Evolutionary conservation across 2,888 invertebrate genomes (phyloP).

Genomic region (Rotaria magnacalcarata): DNA sequence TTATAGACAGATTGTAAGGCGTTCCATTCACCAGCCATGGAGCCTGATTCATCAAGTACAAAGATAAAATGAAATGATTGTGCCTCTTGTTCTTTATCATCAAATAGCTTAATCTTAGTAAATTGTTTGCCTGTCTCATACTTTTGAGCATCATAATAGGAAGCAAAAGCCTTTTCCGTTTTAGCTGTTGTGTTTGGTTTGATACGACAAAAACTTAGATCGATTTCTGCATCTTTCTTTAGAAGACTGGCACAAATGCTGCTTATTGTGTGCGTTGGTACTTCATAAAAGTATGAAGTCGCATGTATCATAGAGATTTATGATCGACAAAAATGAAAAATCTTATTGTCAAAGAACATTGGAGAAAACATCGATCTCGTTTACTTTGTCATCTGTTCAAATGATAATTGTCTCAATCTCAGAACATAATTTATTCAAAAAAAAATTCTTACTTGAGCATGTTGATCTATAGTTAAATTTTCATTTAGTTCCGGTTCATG

Average conservation of each 20-base stretch:
- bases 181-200: background rate
- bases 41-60: constrained; percentile 18
- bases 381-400: too few relatives aligned
- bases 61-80: constrained; percentile 10
- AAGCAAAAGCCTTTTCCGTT: background rate
- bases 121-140: background rate
- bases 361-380: too few relatives aligned
- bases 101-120: too few relatives aligned
- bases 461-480: background rate
- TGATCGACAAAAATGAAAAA: too few relatives aligned
- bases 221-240: background rate
- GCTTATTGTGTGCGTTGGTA: background rate
- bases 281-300: background rate
- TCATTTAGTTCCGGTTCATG: background rate
- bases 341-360: too few relatives aligned
- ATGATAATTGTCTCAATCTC: too few relatives aligned
- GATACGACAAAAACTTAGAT: background rate
- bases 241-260: background rate
- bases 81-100: background rate
- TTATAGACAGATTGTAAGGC: background rate
- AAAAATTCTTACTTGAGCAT: background rate
- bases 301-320: too few relatives aligned
- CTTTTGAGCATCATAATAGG: background rate
- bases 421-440: too few relatives aligned
- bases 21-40: background rate